Base-by-base conservation (phyloP, 2,888 invertebrate species). In the Cheilosia vernalis region DNA sequence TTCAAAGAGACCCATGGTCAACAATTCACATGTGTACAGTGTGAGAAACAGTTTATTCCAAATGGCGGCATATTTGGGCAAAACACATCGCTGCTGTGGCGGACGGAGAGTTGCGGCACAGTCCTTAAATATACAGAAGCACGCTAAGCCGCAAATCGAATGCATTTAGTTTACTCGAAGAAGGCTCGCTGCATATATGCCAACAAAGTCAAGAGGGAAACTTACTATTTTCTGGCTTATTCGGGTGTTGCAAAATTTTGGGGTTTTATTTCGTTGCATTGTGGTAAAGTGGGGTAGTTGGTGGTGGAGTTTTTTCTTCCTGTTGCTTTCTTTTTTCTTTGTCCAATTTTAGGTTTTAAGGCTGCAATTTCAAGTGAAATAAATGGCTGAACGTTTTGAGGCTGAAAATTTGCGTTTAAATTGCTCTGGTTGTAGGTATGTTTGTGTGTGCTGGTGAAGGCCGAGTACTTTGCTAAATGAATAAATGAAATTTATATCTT, bases 341-440 rank as follows among this genome's bases (percentile, higher is more conserved):
- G 24, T n/a, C 53, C 55, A 66, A 55, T 64, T 55, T 69, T 53
- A n/a, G 64, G 19, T 74, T 73, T 47, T 30, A 47, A 55, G 64
- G 74, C 21, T 81, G 76, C 56, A 67, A 72, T 77, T 80, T 85
- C 53, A 76, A 72, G 85, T 72, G 81, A 85, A 72, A 85, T 85
- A 63, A 85, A 80, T 72, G 49, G 55, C 42, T 44, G 17, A 49
- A 66, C 60, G 49, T 58, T 66, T 66, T 58, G n/a, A 19, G 17
- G 72, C 60, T 58, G 40, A 72, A 66, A 72, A 79, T 79, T 72
- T 79, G 58, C 64, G 79, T 72, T 64, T 66, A 79, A 79, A 79
- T 72, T 72, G 72, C 33, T 42, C 60, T 70, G 56, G n/a, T 49
- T 64, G 37, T 13, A 4, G 37, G 13, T 37, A 10, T 37, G 37